phyloP scores from a whole-genome alignment of 2,888 invertebrate species.

The Minunthozetes semirufus region DNA sequence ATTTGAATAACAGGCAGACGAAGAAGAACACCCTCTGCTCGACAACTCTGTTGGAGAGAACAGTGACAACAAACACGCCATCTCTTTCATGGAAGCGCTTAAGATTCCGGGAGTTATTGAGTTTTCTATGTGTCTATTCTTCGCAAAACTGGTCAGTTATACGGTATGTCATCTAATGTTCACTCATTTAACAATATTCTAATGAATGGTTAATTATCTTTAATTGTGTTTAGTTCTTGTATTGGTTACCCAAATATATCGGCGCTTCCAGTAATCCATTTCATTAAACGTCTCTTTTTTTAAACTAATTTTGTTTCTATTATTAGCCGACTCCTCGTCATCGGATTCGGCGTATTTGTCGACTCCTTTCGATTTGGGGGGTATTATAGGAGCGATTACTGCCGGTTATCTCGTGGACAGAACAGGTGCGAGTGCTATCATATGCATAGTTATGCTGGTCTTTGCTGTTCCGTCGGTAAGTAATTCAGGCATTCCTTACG shows the following conservation, averaged over 20 bases:
- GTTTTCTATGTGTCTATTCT: slow-evolving; percentile 85
- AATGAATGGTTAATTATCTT: no score
- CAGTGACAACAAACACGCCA: slow-evolving; percentile 53
- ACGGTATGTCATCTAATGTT: slow-evolving; percentile 51
- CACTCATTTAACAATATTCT: no score
- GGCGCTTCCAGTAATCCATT: slow-evolving; percentile 65
- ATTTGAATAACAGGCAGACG: slow-evolving; percentile 35
- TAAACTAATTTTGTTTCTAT: slow-evolving; percentile 21
- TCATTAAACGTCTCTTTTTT: neutral
- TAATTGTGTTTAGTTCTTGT: slow-evolving; percentile 64
- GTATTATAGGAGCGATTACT: slow-evolving; percentile 76
- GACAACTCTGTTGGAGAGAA: slow-evolving; percentile 38
- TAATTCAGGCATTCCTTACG: neutral
- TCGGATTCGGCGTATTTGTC: slow-evolving; percentile 49
- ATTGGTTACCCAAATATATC: slow-evolving; percentile 90
- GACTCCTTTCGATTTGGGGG: slow-evolving; percentile 61
- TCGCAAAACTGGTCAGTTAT: slow-evolving; percentile 92
- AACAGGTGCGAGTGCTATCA: slow-evolving; percentile 74
- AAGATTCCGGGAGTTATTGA: slow-evolving; percentile 87
- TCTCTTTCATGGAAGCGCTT: slow-evolving; percentile 69
- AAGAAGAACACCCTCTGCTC: slow-evolving; percentile 45
- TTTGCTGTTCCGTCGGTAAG: slow-evolving; percentile 73
- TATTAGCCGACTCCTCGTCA: slow-evolving; percentile 58
- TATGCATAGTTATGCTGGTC: slow-evolving; percentile 72
- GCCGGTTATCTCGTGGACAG: slow-evolving; percentile 78